Evolutionary conservation across 2,113 vertebrate species (phyloP).

Genomic region (Diadophis punctatus): DNA sequence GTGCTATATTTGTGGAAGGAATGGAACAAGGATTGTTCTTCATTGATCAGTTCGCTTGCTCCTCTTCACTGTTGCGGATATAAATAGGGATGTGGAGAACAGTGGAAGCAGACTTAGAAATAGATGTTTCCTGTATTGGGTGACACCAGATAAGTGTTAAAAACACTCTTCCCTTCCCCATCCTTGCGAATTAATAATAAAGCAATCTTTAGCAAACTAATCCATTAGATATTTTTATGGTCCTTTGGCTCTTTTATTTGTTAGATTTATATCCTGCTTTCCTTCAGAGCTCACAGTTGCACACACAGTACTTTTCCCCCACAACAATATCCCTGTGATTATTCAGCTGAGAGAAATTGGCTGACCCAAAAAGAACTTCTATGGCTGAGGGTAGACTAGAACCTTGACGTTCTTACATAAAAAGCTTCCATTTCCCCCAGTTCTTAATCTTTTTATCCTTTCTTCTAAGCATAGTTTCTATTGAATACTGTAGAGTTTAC

Average conservation of each 20-base stretch:
- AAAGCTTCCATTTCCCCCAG: background rate
- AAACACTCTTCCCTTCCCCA: background rate
- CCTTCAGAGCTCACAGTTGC: background rate
- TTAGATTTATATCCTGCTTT: background rate
- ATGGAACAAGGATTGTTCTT: background rate
- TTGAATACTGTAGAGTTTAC: background rate
- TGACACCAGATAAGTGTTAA: background rate
- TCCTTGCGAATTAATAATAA: background rate
- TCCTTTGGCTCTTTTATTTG: background rate
- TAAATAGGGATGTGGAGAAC: background rate
- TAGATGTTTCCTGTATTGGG: background rate
- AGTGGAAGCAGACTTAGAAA: background rate
- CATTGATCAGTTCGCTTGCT: background rate
- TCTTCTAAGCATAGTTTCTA: background rate
- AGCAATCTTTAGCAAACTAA: background rate
- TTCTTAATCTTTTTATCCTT: background rate
- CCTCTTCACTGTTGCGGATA: background rate
- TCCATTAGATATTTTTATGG: background rate
- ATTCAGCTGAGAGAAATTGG: background rate
- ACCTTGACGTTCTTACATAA: background rate
- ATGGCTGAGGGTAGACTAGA: background rate
- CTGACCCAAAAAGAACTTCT: background rate
- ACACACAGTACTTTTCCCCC: background rate
- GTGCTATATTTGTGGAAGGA: background rate
- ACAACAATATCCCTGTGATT: background rate